Evolutionary conservation across 2,888 invertebrate genomes (phyloP), one percentile per base, ranked within the genome.

Genomic region (Philaethria dido): DNA sequence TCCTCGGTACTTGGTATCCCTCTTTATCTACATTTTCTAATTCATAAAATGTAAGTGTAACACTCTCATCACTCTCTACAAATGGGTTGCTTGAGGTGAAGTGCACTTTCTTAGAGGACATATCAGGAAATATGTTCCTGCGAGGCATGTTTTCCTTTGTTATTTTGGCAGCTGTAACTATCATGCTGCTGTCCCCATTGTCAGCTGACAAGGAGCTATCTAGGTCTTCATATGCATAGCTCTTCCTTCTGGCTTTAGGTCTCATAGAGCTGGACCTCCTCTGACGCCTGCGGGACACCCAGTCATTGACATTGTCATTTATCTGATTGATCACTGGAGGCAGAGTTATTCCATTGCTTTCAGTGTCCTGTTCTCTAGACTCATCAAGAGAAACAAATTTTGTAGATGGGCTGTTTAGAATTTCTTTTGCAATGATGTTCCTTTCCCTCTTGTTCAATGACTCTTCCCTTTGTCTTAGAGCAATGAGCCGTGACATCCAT

Each of bases 181-280:
- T 80, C 48, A 93, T 86, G 60, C 94, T 94, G 33, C 88, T 80
- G 64, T 94, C 94, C 0, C 94, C 94, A 3, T 91, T 79, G 69
- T 94, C 94, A 0, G 94, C 94, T 0, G 94, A 94, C 52, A 94
- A 80, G 0, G 94, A 94, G 72, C 94, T 94, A 77, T 94, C 93
- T 33, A 94, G 80, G 72, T 94, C 94, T 63, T 94, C 93, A 69
- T 94, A 94, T 0, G 81, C 86, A 33, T 78, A 87, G 71, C 84
- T 89, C 78, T 86, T 84, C 66, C 90, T 81, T 62, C 86, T 85
- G 1, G 76, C 75, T 16, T 83, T 80, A 3, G 80, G 60, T 25
- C 86, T 84, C 64, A 82, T 75, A 0, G 89, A 87, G 62, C 81
- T 77, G 0, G 81, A 72, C 39, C 84, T 82, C 2, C 85, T 83